phyloP scores from a whole-genome alignment of 1,140 invertebrate species.

The Eriocheir sinensis region DNA sequence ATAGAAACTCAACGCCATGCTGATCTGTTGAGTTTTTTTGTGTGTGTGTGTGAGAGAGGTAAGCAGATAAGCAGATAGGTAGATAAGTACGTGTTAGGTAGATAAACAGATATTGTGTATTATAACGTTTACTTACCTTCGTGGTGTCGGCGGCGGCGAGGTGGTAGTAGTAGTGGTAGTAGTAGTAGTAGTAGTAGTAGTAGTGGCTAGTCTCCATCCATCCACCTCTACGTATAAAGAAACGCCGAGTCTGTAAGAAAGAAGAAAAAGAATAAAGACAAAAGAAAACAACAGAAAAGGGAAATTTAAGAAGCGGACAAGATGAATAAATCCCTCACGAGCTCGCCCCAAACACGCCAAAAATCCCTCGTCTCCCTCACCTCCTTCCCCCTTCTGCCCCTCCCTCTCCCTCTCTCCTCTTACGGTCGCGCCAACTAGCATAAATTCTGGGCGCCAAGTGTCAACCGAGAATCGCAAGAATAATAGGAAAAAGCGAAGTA shows the following conservation, averaged over 20 bases:
- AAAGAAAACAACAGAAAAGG: not conserved
- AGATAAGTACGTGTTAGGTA: too few relatives aligned
- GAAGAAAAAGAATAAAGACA: not conserved
- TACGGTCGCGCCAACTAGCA: constrained; percentile 61
- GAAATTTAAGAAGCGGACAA: not conserved
- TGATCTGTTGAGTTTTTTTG: not conserved
- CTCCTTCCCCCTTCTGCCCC: constrained; percentile 5
- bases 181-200: not conserved
- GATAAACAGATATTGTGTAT: too few relatives aligned
- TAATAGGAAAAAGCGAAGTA: constrained; percentile 68
- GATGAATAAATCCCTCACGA: not conserved
- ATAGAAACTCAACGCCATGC: too few relatives aligned
- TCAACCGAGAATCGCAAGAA: constrained; percentile 73
- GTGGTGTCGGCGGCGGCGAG: too few relatives aligned
- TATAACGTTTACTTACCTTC: not conserved
- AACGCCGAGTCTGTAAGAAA: not conserved
- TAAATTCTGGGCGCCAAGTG: constrained; percentile 68
- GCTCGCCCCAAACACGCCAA: not conserved
- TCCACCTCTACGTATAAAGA: too few relatives aligned
- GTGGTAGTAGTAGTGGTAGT: not conserved
- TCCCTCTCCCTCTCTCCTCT: constrained; percentile 2
- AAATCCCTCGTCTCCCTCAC: not conserved
- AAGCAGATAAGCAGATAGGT: too few relatives aligned
- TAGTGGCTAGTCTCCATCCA: not conserved
- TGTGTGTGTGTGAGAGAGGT: constrained; percentile 45